Base-by-base conservation (phyloP, 2,113 vertebrate genomes). In the Cathartes aura region DNA sequence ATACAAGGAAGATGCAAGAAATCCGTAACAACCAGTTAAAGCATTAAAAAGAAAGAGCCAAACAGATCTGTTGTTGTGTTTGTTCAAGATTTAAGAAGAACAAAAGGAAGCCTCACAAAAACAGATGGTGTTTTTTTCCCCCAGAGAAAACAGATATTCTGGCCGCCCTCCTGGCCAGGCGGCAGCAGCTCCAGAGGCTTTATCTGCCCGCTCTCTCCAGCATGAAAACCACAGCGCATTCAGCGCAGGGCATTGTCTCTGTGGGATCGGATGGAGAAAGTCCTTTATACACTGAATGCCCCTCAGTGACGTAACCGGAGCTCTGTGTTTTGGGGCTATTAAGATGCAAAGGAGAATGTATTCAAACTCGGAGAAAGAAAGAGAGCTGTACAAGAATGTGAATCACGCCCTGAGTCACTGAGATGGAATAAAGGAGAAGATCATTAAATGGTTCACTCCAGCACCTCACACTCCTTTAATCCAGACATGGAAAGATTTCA, bases 281-380 rank as follows among this genome's bases (percentile, higher is more conserved):
- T 6, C 91, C 38, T 52, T 53, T 0, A 38, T 2, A 2, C 5
- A 0, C 24, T 78, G 67, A 84, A 47, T 82, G 89, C 23, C 82
- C 82, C 30, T 8, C 6, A 5, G 22, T 55, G 92, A 50, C 12
- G 58, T 19, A 47, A 67, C 13, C 7, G 0, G 22, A 73, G 74
- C 84, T 26, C 64, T 4, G 43, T 45, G 91, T 9, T 71, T 45
- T 5, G 63, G 11, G 38, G 91, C 96, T 81, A 96, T 86, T 95
- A 30, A 96, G 55, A 96, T 85, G 94, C 95, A 97, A 96, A 97
- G 42, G 36, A 91, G 93, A 72, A 67, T 0, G 38, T 8, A 93
- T 94, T 96, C 86, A 90, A 52, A 70, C n/a, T 20, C 3, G 3
- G 26, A 79, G 50, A 59, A 76, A 93, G 55, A 93, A 52, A 76